Conservation (phyloP, 2,888 invertebrate species). For the Hetaerina titia region DNA sequence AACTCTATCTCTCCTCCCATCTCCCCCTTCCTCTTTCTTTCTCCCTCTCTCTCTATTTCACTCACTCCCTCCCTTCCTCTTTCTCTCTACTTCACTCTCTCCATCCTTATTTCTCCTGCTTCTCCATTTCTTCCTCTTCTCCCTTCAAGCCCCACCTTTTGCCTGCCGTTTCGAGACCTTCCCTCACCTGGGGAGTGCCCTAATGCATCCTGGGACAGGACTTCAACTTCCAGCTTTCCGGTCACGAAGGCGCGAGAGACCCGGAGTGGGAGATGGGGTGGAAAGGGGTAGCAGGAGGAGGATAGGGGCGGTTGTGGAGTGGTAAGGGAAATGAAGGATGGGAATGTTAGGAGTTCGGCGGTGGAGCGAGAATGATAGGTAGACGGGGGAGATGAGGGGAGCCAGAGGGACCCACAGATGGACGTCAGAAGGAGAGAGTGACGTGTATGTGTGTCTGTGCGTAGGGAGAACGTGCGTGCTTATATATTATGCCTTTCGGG, state of each 20-base stretch:
- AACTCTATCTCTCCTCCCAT: too few species aligned
- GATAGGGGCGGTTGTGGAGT: not conserved
- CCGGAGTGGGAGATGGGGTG: not conserved
- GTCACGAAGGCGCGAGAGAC: not conserved
- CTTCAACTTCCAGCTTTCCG: constrained; percentile 36
- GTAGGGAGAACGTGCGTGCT: not conserved
- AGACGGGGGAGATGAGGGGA: not conserved
- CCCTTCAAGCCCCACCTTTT: not conserved
- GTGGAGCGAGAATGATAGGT: not conserved
- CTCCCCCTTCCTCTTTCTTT: too few species aligned
- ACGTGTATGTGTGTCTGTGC: not conserved
- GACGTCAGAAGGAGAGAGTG: not conserved
- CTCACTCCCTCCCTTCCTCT: not conserved
- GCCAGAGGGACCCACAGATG: not conserved
- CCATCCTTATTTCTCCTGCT: not conserved
- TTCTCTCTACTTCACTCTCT: not conserved
- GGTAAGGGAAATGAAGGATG: not conserved
- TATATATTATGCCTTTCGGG: not conserved
- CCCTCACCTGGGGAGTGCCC: not conserved
- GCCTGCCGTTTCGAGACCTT: not conserved
- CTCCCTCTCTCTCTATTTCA: too few species aligned
- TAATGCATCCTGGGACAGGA: constrained; percentile 5
- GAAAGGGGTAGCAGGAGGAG: not conserved
- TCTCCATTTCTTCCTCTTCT: not conserved
- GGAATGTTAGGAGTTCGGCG: not conserved